Evolutionary conservation across 2,888 invertebrate genomes (phyloP).

Genomic region (Synanthedon formicaeformis): DNA sequence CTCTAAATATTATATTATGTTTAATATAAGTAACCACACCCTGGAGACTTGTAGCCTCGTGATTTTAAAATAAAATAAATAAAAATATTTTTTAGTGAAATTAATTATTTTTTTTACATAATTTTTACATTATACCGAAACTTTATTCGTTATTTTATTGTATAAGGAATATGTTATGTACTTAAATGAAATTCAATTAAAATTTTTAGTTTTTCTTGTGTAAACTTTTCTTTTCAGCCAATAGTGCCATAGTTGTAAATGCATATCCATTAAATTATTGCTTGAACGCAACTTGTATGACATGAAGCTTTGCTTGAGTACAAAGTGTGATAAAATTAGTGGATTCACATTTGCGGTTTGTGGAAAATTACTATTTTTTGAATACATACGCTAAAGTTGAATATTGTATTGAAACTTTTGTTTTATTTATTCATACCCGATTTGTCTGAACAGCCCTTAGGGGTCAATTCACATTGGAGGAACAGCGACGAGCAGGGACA

Average conservation of each 20-base stretch:
- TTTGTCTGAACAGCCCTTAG: no score
- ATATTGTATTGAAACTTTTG: not conserved
- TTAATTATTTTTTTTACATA: not conserved
- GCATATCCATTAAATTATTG: constrained; percentile 6
- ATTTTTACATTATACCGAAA: constrained; percentile 1
- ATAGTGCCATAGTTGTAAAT: constrained; percentile 18
- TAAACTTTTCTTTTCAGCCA: constrained; percentile 6
- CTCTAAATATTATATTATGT: no score
- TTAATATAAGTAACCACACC: no score
- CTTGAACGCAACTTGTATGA: constrained; percentile 5
- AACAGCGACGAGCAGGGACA: no score
- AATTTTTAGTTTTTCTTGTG: constrained; percentile 2
- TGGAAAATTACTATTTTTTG: constrained; percentile 45
- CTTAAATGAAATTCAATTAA: not conserved
- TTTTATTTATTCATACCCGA: not conserved
- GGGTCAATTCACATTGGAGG: no score
- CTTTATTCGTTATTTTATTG: not conserved
- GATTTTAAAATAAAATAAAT: not conserved
- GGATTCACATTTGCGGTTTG: constrained; percentile 25
- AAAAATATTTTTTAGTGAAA: not conserved
- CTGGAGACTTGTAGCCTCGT: not conserved
- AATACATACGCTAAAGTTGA: constrained; percentile 18
- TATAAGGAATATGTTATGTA: not conserved
- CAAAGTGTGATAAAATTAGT: constrained; percentile 33
- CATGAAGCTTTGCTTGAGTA: constrained; percentile 42